Base-by-base conservation (phyloP, 2,113 vertebrate species). In the Alectura lathami region DNA sequence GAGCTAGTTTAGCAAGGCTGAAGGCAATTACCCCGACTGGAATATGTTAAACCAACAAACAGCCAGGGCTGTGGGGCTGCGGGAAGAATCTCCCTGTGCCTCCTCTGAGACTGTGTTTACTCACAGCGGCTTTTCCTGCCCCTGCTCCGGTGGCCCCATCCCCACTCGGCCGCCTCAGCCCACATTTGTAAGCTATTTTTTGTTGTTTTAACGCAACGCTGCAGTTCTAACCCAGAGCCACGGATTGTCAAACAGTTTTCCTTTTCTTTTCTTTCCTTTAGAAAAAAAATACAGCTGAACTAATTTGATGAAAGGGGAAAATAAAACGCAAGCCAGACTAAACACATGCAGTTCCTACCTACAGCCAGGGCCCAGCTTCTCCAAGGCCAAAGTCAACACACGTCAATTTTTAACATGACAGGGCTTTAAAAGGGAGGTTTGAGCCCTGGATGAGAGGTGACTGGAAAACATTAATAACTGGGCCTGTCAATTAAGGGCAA, bases 261-360 rank as follows among this genome's bases (percentile, higher is more conserved):
- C 75, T 96, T 95, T 85, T 92, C 91, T 95, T 94, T 88, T 90
- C 75, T 96, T 97, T 91, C 74, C 62, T 94, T 50, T 62, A 89
- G 88, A 83, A 40, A 63, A 63, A 88, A 97, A 94, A 89, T 93
- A 97, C 97, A 97, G 97, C 97, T 97, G 97, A 97, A 97, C 97
- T 97, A 97, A 97, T 97, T 97, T 90, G 96, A 97, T 97, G 97
- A 97, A 98, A 97, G 97, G 96, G 77, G 80, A 97, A 97, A 97
- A 98, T 92, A 98, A 97, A 97, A 94, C 9, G 30, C 94, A 95
- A 95, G 96, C 97, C 97, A 97, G 97, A 97, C 97, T 96, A 98
- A 98, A 98, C 96, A 97, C 95, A 96, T 88, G 48, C 78, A 95
- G 97, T 96, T 98, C 97, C 97, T 97, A 98, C 97, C 97, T 97